Base-by-base conservation (phyloP, 2,113 vertebrate species). In the Phylloscopus trochiloides region DNA sequence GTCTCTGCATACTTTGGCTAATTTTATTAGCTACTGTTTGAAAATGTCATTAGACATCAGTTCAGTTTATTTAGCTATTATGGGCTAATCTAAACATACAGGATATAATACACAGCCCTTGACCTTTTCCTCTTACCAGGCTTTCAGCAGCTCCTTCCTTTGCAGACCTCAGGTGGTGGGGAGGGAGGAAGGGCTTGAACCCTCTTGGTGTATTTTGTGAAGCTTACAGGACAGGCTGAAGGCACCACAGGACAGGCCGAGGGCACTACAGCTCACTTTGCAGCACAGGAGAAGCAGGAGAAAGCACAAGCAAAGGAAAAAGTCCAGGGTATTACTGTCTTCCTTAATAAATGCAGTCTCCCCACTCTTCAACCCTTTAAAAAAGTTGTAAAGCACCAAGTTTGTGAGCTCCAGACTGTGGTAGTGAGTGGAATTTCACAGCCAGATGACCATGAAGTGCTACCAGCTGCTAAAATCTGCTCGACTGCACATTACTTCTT, bases 41-140 rank as follows among this genome's bases (percentile, higher is more conserved):
- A 92, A 93, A 92, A 88, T 86, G 94, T 94, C 93, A 38, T 93
- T 84, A 90, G 90, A 52, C 68, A 74, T 96, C 72, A 94, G 74
- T 85, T 94, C 86, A 87, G 96, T 94, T 95, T 96, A 67, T 92
- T 91, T 85, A 92, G 80, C 92, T 85, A 51, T 73, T 93, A 65
- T 84, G 55, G 57, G 45, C 78, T 93, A 96, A 88, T 88, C 72
- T 82, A 95, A 86, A 94, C 90, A 68, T 18, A 26, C 68, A 74
- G 63, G 62, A 40, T 87, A 50, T 70, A 94, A 90, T 40, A 59
- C 90, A 21, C 40, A 92, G 75, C 68, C 88, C 63, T 72, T 83
- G 93, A 95, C 67, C 88, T 86, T 81, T 77, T 81, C 65, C 86
- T 96, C 65, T 63, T 34, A 54, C 15, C 45, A 58, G 65, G 58